phyloP scores from a whole-genome alignment of 64 coral and sea anemone species.

The Stichodactyla helianthus region DNA sequence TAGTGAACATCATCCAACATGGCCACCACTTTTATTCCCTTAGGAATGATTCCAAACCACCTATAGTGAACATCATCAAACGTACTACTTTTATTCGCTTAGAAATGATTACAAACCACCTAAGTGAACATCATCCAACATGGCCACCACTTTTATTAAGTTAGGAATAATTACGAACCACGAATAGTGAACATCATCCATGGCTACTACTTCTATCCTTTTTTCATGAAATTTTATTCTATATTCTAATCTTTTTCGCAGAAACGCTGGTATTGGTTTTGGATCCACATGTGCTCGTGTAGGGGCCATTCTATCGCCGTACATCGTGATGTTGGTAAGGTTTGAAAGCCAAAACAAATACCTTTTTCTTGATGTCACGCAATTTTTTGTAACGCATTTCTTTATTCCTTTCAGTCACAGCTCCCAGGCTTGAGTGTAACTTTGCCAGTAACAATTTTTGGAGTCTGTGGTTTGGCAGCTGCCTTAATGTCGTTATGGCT shows the following conservation, averaged over 20 bases:
- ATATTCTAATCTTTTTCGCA: neutral
- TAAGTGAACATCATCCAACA: too few species aligned
- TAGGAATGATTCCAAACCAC: neutral
- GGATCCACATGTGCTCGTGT: neutral
- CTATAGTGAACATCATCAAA: too few species aligned
- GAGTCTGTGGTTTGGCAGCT: neutral
- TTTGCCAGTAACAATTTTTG: neutral
- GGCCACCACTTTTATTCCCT: too few species aligned
- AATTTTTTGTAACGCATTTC: neutral
- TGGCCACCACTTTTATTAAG: too few species aligned
- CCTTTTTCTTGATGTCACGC: neutral
- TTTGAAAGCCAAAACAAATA: neutral
- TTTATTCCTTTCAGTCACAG: neutral
- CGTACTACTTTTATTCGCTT: too few species aligned
- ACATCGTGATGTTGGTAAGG: slow-evolving; percentile 13
- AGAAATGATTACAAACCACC: neutral
- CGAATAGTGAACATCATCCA: too few species aligned
- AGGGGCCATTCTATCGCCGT: neutral
- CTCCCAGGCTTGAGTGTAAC: neutral
- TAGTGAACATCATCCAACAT: too few species aligned
- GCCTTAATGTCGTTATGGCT: neutral
- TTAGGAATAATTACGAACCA: neutral
- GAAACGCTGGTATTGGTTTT: neutral
- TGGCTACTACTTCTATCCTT: neutral
- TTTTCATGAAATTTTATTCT: neutral